Evolutionary conservation across 2,797 vertebrate genomes (phyloP).

Genomic region (Chelon labrosus): DNA sequence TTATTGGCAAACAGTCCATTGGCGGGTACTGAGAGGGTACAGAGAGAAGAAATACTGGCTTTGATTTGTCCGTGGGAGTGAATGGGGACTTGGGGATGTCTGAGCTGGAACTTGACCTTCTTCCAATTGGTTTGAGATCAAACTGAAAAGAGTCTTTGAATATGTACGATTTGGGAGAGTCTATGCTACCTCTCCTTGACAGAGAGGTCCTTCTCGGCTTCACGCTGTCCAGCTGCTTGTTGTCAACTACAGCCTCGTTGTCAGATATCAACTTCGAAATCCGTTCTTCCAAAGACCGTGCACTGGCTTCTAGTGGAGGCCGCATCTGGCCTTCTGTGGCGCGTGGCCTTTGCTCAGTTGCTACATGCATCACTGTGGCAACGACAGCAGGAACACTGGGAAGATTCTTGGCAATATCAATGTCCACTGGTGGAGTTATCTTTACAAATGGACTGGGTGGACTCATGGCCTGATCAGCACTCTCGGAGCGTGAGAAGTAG

Average conservation of each 20-base stretch:
- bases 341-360: constrained; percentile 84
- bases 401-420: constrained; percentile 87
- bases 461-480: constrained; percentile 96
- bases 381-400: constrained; percentile 78
- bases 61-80: constrained; percentile 97
- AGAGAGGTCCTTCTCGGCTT: constrained; percentile 98
- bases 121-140: constrained; percentile 96
- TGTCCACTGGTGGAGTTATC: constrained; percentile 87
- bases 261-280: constrained; percentile 99
- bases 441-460: constrained; percentile 94
- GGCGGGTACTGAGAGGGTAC: constrained; percentile 90
- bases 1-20: constrained; percentile 98
- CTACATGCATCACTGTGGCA: constrained; percentile 84
- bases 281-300: constrained; percentile 96
- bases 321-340: constrained; percentile 89
- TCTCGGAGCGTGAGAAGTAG: constrained; percentile 98
- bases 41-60: constrained; percentile 96
- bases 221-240: constrained; percentile 98
- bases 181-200: constrained; percentile 97
- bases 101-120: constrained; percentile 96
- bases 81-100: constrained; percentile 99
- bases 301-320: constrained; percentile 92
- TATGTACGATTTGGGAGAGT: constrained; percentile 99
- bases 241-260: constrained; percentile 97
- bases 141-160: constrained; percentile 99